phyloP scores from a whole-genome alignment of 2,797 vertebrate species.

The Bufotes viridis region DNA sequence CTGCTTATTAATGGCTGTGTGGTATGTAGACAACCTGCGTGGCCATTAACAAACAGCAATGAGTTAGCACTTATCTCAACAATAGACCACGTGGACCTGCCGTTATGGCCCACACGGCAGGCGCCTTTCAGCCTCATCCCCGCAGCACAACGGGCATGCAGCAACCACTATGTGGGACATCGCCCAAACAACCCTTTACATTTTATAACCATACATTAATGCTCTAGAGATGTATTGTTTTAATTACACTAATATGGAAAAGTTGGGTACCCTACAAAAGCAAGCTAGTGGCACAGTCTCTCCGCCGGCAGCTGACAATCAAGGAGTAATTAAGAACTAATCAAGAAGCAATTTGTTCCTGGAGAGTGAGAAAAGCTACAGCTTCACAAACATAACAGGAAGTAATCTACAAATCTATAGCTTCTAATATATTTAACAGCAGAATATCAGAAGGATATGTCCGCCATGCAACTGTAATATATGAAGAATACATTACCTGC shows the following conservation, averaged over 20 bases:
- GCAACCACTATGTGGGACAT: too few species aligned
- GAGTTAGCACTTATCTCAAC: too few species aligned
- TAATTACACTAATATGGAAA: slow-evolving; percentile 12
- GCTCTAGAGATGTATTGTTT: not conserved
- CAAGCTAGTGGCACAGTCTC: slow-evolving; percentile 11
- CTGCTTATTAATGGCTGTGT: too few species aligned
- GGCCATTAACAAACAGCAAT: too few species aligned
- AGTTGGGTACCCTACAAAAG: slow-evolving; percentile 39
- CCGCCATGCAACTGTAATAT: not conserved
- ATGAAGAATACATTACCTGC: not conserved
- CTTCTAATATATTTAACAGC: slow-evolving; percentile 10
- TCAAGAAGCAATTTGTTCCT: slow-evolving; percentile 62
- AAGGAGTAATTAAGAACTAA: slow-evolving; percentile 61
- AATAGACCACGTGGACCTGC: too few species aligned
- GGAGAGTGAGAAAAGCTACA: slow-evolving; percentile 47
- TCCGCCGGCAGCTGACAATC: slow-evolving; percentile 57
- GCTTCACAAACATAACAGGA: slow-evolving; percentile 47
- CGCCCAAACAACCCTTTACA: too few species aligned
- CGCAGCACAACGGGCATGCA: too few species aligned
- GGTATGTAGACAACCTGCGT: too few species aligned
- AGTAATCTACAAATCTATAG: slow-evolving; percentile 29
- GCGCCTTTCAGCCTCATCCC: too few species aligned
- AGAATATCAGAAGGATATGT: not conserved
- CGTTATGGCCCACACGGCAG: too few species aligned
- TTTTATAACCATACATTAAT: not conserved